These are phyloP conservation scores for Drosophila tripunctata DNA, from an alignment of 2,888 invertebrate species.

Conservation along the genomic window DNA sequence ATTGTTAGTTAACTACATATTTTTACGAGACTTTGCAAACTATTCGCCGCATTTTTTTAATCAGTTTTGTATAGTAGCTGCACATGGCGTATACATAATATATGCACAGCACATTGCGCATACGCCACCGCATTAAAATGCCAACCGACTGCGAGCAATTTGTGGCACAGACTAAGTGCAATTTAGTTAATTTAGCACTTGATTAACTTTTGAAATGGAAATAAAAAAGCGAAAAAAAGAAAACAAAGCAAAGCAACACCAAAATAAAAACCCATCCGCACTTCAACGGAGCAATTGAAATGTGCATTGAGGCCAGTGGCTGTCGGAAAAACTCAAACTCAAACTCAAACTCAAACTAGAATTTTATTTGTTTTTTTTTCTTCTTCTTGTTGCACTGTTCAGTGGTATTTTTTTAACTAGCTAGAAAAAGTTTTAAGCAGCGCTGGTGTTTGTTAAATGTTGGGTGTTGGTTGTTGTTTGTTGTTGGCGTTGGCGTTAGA, in stretches of 20 bases:
- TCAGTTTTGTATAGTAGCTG: constrained; percentile 21
- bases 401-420: constrained; percentile 39
- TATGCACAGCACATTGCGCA: constrained; percentile 53
- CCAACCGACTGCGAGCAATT: constrained; percentile 50
- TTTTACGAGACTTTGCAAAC: neutral
- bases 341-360: constrained; percentile 62
- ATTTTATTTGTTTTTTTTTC: constrained; percentile 24
- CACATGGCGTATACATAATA: constrained; percentile 42
- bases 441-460: constrained; percentile 66
- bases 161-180: constrained; percentile 58
- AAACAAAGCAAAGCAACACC: neutral
- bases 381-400: constrained; percentile 26
- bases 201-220: constrained; percentile 64
- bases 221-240: constrained; percentile 8
- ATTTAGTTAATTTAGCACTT: constrained; percentile 77
- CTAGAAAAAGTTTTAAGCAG: constrained; percentile 64
- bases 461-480: constrained; percentile 53
- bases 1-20: neutral
- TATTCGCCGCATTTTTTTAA: constrained; percentile 18
- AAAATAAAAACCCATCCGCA: constrained; percentile 26
- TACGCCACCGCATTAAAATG: constrained; percentile 47
- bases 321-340: constrained; percentile 66
- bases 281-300: constrained; percentile 66
- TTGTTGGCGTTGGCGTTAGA: constrained; percentile 46
- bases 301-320: constrained; percentile 67